phyloP scores from a whole-genome alignment of 2,888 invertebrate species.

The Tetragonula carbonaria region DNA sequence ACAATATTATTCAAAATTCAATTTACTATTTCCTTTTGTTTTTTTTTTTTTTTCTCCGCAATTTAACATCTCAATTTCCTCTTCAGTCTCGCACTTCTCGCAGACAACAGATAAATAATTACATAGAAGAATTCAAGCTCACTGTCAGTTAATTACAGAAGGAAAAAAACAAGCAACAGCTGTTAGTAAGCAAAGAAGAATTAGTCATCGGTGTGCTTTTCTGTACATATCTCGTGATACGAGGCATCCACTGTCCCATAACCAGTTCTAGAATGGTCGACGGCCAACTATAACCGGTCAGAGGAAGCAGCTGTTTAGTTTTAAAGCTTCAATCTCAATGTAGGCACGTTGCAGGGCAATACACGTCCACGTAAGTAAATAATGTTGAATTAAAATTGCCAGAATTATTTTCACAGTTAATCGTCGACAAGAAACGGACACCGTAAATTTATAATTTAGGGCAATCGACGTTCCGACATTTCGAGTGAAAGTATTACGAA shows the following conservation, averaged over 20 bases:
- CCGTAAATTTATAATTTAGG: neutral
- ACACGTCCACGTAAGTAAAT: neutral
- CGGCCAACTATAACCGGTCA: constrained; percentile 16
- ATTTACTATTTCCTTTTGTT: neutral
- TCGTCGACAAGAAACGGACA: neutral
- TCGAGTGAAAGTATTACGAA: neutral
- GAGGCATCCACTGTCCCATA: neutral
- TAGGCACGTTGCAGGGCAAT: neutral
- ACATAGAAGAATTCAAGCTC: neutral
- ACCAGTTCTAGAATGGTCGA: constrained; percentile 34
- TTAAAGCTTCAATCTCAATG: constrained; percentile 40
- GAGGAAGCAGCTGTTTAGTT: constrained; percentile 58
- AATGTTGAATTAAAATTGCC: neutral
- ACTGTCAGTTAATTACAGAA: neutral
- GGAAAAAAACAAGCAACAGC: neutral
- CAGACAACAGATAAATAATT: neutral
- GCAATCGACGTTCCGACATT: neutral
- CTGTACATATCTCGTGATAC: neutral
- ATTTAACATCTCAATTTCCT: neutral
- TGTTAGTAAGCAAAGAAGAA: neutral
- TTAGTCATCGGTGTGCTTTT: neutral
- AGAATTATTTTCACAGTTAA: neutral
- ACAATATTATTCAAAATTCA: neutral
- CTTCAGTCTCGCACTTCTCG: neutral
- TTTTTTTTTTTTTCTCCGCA: neutral